These are phyloP conservation scores for Macrotrachela quadricornifera DNA, from an alignment of 1,140 invertebrate species.

Conservation along the genomic window DNA sequence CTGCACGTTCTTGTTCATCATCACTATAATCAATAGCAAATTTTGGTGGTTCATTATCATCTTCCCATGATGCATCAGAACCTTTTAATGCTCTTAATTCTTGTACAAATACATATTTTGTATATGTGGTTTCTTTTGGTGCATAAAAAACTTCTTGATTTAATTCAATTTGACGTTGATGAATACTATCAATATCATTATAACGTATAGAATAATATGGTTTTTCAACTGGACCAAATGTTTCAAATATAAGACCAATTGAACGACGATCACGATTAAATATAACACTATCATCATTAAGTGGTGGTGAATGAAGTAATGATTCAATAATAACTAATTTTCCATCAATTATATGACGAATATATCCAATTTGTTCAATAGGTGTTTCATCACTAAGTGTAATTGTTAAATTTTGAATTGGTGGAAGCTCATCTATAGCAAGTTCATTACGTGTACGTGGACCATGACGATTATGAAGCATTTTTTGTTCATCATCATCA, in stretches of 20 bases:
- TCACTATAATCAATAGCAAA: constrained; percentile 14
- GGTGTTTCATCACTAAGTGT: no score
- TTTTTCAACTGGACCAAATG: constrained; percentile 54
- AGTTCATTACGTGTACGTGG: no score
- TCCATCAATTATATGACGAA: no score
- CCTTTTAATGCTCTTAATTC: constrained; percentile 46
- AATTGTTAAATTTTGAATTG: no score
- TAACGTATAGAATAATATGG: constrained; percentile 61
- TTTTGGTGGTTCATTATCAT: constrained; percentile 54
- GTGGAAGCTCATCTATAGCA: no score
- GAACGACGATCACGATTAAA: constrained; percentile 3
- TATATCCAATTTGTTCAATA: no score
- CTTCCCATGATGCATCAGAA: constrained; percentile 57
- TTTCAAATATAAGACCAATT: constrained; percentile 51
- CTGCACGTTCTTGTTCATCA: constrained; percentile 7
- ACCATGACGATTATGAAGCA: no score
- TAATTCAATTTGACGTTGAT: constrained; percentile 37
- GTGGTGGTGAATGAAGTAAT: background rate
- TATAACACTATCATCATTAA: constrained; percentile 4
- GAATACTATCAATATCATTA: constrained; percentile 50
- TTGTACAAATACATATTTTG: constrained; percentile 46
- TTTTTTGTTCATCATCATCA: no score
- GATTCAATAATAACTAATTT: no score
- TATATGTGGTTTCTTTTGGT: constrained; percentile 43
- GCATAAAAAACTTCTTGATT: constrained; percentile 51